Conservation (phyloP, 2,888 invertebrate species). For the Cryptus viduatorius region DNA sequence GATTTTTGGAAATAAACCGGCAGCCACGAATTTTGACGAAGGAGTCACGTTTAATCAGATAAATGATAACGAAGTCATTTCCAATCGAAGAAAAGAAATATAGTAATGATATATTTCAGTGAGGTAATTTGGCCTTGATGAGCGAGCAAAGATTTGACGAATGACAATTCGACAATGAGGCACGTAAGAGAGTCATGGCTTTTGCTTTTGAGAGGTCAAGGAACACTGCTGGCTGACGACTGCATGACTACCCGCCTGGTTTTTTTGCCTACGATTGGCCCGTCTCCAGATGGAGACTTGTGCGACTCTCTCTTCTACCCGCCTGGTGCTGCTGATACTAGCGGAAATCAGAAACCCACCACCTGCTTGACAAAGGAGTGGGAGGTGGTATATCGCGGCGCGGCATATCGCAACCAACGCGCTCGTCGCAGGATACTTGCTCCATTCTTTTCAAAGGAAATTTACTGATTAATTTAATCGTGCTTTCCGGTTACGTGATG, state of each 20-base stretch:
- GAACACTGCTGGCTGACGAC: conserved; percentile 42
- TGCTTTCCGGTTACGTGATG: not conserved
- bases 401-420: not conserved
- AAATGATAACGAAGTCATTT: conserved; percentile 66
- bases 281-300: not conserved
- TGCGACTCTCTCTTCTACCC: not conserved
- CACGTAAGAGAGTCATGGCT: conserved; percentile 56
- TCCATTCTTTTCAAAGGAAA: not conserved
- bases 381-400: not conserved
- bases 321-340: conserved; percentile 49
- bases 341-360: conserved; percentile 7
- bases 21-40: conserved; percentile 31
- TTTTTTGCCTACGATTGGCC: not conserved
- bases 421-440: not conserved
- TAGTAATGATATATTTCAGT: conserved; percentile 58
- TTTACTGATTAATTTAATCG: not conserved
- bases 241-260: not conserved
- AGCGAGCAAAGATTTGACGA: conserved; percentile 35
- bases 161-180: conserved; percentile 50
- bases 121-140: conserved; percentile 56
- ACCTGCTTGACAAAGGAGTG: conserved; percentile 31
- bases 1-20: conserved; percentile 35
- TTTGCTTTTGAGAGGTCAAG: conserved; percentile 55
- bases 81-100: conserved; percentile 22
- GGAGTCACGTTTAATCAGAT: conserved; percentile 62